Conservation (phyloP, 1,140 invertebrate species). For the Heliothis subflexa region DNA sequence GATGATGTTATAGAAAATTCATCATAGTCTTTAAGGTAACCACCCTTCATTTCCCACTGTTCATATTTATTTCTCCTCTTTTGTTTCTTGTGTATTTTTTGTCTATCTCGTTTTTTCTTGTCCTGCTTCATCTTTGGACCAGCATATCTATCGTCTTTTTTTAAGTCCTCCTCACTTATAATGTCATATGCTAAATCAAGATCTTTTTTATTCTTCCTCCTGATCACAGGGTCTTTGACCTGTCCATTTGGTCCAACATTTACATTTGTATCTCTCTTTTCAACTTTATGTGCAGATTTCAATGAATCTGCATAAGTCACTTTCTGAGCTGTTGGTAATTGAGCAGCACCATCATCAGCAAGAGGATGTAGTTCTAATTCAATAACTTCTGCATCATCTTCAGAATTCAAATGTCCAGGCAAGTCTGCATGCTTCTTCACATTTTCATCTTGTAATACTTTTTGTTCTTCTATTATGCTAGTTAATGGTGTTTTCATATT, state of each 20-base stretch:
- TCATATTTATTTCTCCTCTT: slow-evolving; percentile 77
- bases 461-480: slow-evolving; percentile 51
- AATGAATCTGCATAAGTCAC: slow-evolving; percentile 73
- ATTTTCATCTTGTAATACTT: slow-evolving; percentile 42
- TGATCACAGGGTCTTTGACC: slow-evolving; percentile 54
- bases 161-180: slow-evolving; percentile 69
- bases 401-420: not conserved
- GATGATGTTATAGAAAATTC: slow-evolving; percentile 63
- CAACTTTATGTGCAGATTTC: slow-evolving; percentile 59
- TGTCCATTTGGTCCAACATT: slow-evolving; percentile 34
- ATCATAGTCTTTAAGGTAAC: slow-evolving; percentile 75
- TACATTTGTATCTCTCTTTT: slow-evolving; percentile 51
- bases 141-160: slow-evolving; percentile 76
- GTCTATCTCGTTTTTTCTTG: slow-evolving; percentile 69
- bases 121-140: slow-evolving; percentile 66
- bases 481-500: slow-evolving; percentile 31
- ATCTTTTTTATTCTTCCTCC: slow-evolving; percentile 58
- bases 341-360: not conserved
- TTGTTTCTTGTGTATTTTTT: slow-evolving; percentile 74
- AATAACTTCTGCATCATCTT: not conserved
- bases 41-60: slow-evolving; percentile 79
- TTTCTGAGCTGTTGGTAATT: slow-evolving; percentile 45
- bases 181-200: slow-evolving; percentile 48
- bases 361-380: not conserved
- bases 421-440: slow-evolving; percentile 1